phyloP scores from a whole-genome alignment of 2,113 vertebrate genomes.

The Setophaga petechia region DNA sequence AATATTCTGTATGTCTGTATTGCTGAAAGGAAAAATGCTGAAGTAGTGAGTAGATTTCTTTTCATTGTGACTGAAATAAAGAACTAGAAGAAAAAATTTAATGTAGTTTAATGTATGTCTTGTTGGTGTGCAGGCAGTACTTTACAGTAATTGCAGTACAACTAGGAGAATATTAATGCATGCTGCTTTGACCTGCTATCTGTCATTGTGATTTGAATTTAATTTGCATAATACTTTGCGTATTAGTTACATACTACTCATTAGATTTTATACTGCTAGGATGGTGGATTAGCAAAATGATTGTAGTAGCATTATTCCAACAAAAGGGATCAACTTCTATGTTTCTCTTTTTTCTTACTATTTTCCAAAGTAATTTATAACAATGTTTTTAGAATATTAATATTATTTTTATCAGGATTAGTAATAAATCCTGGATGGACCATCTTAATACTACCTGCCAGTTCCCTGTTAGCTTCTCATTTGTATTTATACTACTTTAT shows the following conservation, averaged over 20 bases:
- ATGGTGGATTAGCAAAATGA: neutral
- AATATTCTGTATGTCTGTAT: neutral
- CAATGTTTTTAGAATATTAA: neutral
- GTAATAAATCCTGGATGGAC: neutral
- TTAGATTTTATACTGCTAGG: slow-evolving; percentile 5
- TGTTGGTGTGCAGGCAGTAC: neutral
- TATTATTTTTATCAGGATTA: neutral
- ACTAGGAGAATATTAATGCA: neutral
- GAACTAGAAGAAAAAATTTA: neutral
- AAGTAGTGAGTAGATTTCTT: neutral
- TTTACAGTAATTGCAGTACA: slow-evolving; percentile 19
- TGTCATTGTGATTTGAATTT: neutral
- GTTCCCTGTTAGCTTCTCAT: neutral
- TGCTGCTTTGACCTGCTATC: slow-evolving; percentile 37
- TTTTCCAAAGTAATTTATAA: neutral
- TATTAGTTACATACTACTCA: neutral
- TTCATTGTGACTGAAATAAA: slow-evolving; percentile 31
- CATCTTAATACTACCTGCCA: neutral
- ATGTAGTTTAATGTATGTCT: neutral
- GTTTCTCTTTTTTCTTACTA: neutral
- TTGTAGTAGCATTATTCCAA: neutral
- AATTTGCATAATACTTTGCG: neutral
- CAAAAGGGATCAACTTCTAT: neutral
- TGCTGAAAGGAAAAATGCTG: slow-evolving; percentile 18
- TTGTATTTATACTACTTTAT: neutral